A percentile compares a stretch with the other conserved stretches of the same genome.
Conservation (phyloP, 2,113 vertebrate species). For the Diadophis punctatus region DNA sequence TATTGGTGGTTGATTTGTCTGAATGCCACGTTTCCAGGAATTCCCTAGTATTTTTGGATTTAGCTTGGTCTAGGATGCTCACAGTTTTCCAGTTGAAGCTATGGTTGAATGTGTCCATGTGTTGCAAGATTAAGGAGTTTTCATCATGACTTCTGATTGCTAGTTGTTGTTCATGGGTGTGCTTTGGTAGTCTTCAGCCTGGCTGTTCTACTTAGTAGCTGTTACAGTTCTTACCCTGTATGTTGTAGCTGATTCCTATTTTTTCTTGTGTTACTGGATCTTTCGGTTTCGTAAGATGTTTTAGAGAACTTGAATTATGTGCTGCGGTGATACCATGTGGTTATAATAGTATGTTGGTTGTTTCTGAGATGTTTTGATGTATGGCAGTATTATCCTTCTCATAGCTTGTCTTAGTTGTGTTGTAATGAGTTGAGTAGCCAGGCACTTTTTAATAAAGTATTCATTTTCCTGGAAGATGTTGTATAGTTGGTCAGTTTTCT, state of each 20-base stretch:
- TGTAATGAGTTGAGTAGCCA: neutral
- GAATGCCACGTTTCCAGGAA: neutral
- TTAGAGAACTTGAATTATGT: neutral
- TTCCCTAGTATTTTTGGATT: neutral
- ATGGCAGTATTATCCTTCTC: neutral
- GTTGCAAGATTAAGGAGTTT: neutral
- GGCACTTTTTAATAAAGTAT: neutral
- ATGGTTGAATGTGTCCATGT: neutral
- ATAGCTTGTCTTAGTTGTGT: neutral
- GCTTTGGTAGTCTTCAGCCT: neutral
- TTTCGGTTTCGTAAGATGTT: neutral
- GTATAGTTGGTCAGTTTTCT: neutral
- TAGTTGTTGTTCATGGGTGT: neutral
- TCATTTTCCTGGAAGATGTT: neutral
- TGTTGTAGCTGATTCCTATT: neutral
- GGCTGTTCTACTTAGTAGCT: neutral
- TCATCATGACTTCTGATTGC: neutral
- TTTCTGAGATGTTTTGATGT: neutral
- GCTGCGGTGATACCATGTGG: neutral
- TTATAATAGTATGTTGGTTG: neutral
- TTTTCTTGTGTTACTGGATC: neutral
- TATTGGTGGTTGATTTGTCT: neutral
- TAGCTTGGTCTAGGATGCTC: neutral
- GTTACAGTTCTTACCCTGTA: neutral
- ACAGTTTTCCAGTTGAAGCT: neutral